Conservation (phyloP, 2,797 vertebrate genomes). For the Enteromius trimaculatus region DNA sequence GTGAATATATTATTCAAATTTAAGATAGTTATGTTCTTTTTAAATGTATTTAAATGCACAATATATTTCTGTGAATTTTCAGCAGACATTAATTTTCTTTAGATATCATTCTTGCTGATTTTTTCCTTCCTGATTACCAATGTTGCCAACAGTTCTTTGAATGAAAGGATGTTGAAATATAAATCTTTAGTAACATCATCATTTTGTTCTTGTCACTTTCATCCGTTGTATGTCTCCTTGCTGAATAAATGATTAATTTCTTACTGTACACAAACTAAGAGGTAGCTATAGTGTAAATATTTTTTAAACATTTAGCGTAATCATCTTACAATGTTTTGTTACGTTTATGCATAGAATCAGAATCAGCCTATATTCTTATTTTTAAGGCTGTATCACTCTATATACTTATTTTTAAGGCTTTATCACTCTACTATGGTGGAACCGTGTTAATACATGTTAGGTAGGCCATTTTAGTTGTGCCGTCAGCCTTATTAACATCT, state of each 20-base stretch:
- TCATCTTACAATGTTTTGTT: not conserved
- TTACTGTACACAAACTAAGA: not conserved
- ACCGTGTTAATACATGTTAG: not conserved
- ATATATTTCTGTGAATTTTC: not conserved
- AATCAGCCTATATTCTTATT: too few species aligned
- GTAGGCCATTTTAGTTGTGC: not conserved
- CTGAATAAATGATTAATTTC: not conserved
- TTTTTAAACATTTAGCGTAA: not conserved
- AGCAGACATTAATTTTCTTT: not conserved
- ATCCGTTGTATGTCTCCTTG: too few species aligned
- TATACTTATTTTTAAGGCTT: too few species aligned
- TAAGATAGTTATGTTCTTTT: not conserved
- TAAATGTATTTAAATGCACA: not conserved
- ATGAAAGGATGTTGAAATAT: not conserved
- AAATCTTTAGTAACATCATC: not conserved
- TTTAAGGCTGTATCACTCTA: not conserved
- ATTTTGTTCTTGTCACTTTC: not conserved
- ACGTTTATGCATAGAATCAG: not conserved
- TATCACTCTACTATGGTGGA: not conserved
- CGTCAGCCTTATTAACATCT: constrained; percentile 46
- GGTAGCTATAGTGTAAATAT: not conserved
- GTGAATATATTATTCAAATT: not conserved
- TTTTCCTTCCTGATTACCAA: not conserved
- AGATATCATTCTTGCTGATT: not conserved
- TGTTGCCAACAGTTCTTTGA: not conserved